Conservation (phyloP, 2,888 invertebrate genomes). For the Cephus sareptanus region DNA sequence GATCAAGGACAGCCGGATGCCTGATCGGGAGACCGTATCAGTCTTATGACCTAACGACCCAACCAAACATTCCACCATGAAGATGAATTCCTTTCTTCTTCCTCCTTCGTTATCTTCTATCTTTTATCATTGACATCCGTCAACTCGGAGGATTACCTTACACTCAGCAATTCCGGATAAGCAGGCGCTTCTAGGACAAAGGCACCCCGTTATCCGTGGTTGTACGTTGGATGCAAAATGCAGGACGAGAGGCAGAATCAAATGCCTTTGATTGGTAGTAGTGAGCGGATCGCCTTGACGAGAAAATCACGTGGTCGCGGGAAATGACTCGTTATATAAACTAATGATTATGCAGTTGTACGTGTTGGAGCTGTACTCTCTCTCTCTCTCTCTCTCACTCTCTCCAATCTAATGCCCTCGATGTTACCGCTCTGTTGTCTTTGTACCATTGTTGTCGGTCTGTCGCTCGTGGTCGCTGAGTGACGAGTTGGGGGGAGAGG, state of each 20-base stretch:
- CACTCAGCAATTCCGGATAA: too few species aligned
- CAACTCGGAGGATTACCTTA: too few species aligned
- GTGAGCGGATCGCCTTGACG: conserved; percentile 64
- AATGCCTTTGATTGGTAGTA: conserved; percentile 34
- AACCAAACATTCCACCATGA: too few species aligned
- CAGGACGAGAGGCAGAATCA: conserved; percentile 5
- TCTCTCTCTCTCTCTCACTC: conserved; percentile 30
- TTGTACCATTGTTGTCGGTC: background rate
- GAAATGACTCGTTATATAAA: conserved; percentile 66
- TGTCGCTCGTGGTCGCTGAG: background rate
- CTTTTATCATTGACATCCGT: too few species aligned
- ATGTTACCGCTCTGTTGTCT: background rate
- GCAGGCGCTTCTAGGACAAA: background rate
- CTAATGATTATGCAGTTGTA: conserved; percentile 54
- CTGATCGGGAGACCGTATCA: too few species aligned
- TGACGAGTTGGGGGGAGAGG: too few species aligned
- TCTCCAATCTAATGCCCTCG: conserved; percentile 36
- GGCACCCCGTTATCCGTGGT: conserved; percentile 2
- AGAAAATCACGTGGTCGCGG: conserved; percentile 62
- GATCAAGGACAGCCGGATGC: conserved; percentile 27
- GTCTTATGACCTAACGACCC: too few species aligned
- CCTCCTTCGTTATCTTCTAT: too few species aligned
- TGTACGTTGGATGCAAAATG: background rate
- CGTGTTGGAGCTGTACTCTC: conserved; percentile 32
- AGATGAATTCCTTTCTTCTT: too few species aligned